Evolutionary conservation across 1,140 invertebrate genomes (phyloP), one percentile per base, ranked within the genome.

Genomic region (Triops longicaudatus): DNA sequence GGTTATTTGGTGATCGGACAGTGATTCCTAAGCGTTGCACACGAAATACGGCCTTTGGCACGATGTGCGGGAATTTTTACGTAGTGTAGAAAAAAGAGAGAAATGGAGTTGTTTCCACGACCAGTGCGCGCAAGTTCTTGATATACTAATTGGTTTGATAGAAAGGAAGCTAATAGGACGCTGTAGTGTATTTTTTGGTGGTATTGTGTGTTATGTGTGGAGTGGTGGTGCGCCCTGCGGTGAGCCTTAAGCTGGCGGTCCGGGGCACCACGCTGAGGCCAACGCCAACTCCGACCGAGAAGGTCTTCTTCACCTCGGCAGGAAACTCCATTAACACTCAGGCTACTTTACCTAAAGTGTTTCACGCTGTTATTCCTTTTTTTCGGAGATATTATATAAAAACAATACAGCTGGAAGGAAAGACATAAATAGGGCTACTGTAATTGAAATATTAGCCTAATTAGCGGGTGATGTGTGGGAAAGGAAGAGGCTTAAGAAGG

Each of bases 281-380:
- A 63, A 63, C 50, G 50, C 50, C 50, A 63, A 63, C 50, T 63
- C 50, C 50, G 50, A 63, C 50, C 50, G 50, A 63, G 50, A 63
- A 63, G 50, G 50, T 63, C 50, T 63, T 63, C 50, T 63, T 63
- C 50, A 63, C 50, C 50, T 63, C 50, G 50, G 50, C 50, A 63
- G 50, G 50, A 63, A 63, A 63, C 50, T 63, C 50, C 50, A 63
- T 63, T 63, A 63, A 63, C 50, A 63, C 50, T 63, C 50, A 14
- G 44, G 50, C 22, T 63, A n/a, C 22, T 63, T 63, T 22, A 63
- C 50, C 50, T 63, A 63, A 63, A 63, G 50, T 63, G 50, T 22
- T 63, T 22, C 50, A 63, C 22, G 50, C 14, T 63, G 50, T 63
- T 22, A 63, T 17, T 22, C 10, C 22, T 63, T 63, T 63, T 63